A percentile compares a stretch with the other conserved stretches of the same genome.
Evolutionary conservation across 2,888 invertebrate species (phyloP).

Genomic region (Argyresthia albistria): DNA sequence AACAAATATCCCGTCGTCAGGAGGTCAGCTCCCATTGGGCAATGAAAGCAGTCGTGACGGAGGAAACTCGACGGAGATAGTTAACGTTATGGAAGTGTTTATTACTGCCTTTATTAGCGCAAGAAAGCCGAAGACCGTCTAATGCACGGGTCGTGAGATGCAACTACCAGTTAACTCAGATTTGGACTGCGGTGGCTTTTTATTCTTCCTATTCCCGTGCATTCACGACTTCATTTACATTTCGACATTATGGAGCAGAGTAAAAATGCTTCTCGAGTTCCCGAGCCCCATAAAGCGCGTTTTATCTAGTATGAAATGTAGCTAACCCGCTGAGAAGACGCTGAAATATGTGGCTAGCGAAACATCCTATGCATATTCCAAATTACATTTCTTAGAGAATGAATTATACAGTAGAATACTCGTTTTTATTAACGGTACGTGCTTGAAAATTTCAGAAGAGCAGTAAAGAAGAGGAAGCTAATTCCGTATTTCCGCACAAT

Average conservation of each 20-base stretch:
- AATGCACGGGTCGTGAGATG: conserved; percentile 1
- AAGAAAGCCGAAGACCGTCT: not conserved
- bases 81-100: conserved; percentile 2
- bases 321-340: no score
- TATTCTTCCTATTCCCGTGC: not conserved
- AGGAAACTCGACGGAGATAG: not conserved
- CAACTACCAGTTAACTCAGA: not conserved
- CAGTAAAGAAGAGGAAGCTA: not conserved
- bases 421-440: not conserved
- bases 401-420: not conserved
- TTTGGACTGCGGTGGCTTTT: conserved; percentile 1
- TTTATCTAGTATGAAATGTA: no score
- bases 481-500: not conserved
- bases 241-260: not conserved
- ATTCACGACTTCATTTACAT: conserved; percentile 4
- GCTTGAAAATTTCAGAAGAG: not conserved
- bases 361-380: no score
- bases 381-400: no score
- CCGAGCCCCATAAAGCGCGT: not conserved
- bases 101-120: not conserved
- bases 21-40: not conserved
- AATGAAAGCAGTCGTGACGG: not conserved
- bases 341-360: no score
- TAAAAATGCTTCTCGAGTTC: not conserved
- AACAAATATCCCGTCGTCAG: not conserved